Conservation (phyloP, 2,113 vertebrate species). For the Mionectes macconnelli region DNA sequence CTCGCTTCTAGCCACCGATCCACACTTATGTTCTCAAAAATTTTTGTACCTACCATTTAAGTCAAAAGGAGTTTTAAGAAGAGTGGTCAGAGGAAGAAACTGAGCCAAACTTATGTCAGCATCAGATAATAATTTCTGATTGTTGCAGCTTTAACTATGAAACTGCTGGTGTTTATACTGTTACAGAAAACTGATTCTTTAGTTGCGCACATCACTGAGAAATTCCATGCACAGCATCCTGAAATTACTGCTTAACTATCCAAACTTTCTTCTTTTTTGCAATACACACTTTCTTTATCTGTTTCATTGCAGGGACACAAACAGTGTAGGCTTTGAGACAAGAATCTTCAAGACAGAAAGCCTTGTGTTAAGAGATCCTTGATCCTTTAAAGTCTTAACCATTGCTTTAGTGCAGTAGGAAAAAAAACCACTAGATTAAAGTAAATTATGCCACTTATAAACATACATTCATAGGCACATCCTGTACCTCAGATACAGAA, state of each 20-base stretch:
- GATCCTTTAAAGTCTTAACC: not conserved
- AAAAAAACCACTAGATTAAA: not conserved
- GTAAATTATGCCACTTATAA: not conserved
- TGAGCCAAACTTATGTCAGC: not conserved
- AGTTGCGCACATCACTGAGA: not conserved
- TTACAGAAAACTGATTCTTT: not conserved
- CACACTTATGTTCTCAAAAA: not conserved
- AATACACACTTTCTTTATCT: not conserved
- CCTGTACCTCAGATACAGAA: not conserved
- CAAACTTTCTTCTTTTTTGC: not conserved
- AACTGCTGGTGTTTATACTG: not conserved
- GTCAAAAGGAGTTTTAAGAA: not conserved
- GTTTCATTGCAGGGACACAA: not conserved
- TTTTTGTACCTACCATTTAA: not conserved
- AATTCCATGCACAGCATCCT: not conserved
- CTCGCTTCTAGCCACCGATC: not conserved
- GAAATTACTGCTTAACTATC: not conserved
- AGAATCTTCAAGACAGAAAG: not conserved
- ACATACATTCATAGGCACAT: not conserved
- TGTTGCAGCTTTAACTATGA: not conserved
- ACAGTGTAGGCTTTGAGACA: rapidly evolving
- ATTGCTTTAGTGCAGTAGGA: not conserved
- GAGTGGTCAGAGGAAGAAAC: not conserved
- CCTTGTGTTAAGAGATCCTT: not conserved
- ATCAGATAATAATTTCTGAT: not conserved